A percentile compares a stretch with the other conserved stretches of the same genome.
Evolutionary conservation across 2,888 invertebrate genomes (phyloP).

Genomic region (Abrostola triplasia): DNA sequence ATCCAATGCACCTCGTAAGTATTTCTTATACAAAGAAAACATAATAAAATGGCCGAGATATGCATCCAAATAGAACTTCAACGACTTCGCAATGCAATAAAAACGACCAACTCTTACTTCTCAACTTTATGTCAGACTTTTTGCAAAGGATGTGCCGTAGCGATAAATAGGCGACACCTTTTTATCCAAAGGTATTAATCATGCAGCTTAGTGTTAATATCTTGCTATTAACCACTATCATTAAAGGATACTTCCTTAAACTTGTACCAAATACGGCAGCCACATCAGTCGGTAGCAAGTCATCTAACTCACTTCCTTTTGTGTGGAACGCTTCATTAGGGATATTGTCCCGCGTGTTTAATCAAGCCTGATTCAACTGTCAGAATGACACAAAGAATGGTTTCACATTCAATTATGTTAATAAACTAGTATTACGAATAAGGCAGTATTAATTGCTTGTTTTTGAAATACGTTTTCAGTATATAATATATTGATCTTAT

Average conservation of each 20-base stretch:
- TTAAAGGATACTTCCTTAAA: conserved; percentile 36
- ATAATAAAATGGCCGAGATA: conserved; percentile 27
- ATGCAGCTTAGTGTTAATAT: conserved; percentile 11
- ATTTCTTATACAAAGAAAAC: background rate
- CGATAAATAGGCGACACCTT: too few relatives aligned
- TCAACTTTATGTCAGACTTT: conserved; percentile 9
- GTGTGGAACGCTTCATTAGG: conserved; percentile 39
- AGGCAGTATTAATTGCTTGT: background rate
- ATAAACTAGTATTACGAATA: conserved; percentile 13
- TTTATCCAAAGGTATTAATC: conserved; percentile 3
- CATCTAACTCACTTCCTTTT: conserved; percentile 44
- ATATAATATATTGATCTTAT: too few relatives aligned
- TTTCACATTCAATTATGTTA: conserved; percentile 40
- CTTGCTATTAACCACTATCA: conserved; percentile 15
- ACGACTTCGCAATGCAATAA: conserved; percentile 31
- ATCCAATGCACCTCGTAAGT: too few relatives aligned
- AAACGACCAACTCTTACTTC: background rate
- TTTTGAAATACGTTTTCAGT: background rate
- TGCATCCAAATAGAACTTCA: conserved; percentile 37
- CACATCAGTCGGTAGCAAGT: conserved; percentile 25
- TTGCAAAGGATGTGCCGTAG: background rate
- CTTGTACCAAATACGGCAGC: conserved; percentile 29
- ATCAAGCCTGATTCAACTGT: conserved; percentile 39
- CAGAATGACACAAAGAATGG: conserved; percentile 39
- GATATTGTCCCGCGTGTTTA: conserved; percentile 43